phyloP scores from a whole-genome alignment of 2,113 vertebrate species.

The Ptychochromis oligacanthus region DNA sequence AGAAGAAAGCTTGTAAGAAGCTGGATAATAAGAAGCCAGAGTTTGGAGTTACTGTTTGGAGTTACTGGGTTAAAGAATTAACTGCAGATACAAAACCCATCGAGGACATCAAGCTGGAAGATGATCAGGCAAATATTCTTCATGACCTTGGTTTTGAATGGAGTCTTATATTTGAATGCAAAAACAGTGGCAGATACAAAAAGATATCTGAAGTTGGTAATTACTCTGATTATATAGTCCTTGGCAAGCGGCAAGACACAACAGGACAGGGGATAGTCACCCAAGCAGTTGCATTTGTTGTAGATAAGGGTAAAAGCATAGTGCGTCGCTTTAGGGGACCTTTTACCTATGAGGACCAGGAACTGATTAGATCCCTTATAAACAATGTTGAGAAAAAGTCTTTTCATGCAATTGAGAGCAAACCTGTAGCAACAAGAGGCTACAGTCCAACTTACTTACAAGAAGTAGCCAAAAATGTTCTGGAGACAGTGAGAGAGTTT shows the following conservation, averaged over 20 bases:
- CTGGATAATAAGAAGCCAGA: too few relatives aligned
- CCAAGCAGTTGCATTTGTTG: rapidly evolving
- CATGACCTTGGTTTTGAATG: neutral
- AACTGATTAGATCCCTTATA: neutral
- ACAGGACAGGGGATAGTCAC: rapidly evolving
- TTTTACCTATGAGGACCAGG: neutral
- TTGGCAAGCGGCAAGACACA: rapidly evolving
- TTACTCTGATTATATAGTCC: neutral
- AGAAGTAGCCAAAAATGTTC: constrained; percentile 62
- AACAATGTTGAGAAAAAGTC: neutral
- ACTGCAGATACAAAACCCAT: neutral
- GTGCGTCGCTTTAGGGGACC: rapidly evolving
- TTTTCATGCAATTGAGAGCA: neutral
- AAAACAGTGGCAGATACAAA: rapidly evolving
- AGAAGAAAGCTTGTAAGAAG: too few relatives aligned
- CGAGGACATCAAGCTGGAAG: neutral
- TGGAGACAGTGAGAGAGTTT: neutral
- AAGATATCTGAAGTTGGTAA: rapidly evolving
- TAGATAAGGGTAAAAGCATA: neutral
- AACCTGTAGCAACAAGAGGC: constrained; percentile 42
- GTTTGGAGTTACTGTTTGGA: too few relatives aligned
- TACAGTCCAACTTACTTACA: constrained; percentile 21
- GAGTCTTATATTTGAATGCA: rapidly evolving
- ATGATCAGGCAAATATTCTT: neutral
- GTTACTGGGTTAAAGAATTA: neutral